Conservation (phyloP, 2,797 vertebrate genomes). For the Gallirallus australis region DNA sequence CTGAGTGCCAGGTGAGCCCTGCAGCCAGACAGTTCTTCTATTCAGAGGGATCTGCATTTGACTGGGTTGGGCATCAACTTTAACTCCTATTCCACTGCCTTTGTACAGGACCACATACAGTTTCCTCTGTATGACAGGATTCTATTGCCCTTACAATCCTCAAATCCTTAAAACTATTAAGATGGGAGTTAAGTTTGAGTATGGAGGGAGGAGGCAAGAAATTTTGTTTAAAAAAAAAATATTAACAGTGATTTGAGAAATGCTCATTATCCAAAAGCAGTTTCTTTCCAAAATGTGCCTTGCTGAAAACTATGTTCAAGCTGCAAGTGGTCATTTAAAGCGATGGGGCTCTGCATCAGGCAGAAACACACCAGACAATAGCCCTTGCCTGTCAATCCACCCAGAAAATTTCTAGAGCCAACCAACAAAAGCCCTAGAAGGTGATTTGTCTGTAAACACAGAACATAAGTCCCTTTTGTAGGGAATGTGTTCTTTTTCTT, state of each 20-base stretch:
- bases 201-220: neutral
- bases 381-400: neutral
- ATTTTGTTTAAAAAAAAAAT: neutral
- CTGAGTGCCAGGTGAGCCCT: neutral
- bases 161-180: neutral
- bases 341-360: neutral
- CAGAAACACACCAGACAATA: neutral
- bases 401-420: neutral
- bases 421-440: neutral
- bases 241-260: neutral
- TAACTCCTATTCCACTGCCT: neutral
- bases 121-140: neutral
- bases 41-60: neutral
- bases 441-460: neutral
- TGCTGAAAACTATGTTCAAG: neutral
- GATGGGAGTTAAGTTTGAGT: neutral
- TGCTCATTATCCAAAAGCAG: neutral
- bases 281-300: neutral
- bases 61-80: neutral
- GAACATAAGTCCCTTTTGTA: neutral
- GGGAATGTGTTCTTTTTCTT: slow-evolving; percentile 40
- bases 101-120: neutral
- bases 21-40: neutral
- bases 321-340: neutral
- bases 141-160: neutral